A percentile compares a stretch with the other conserved stretches of the same genome.
Evolutionary conservation across 2,113 vertebrate genomes (phyloP).

Genomic region (Labeo catla): DNA sequence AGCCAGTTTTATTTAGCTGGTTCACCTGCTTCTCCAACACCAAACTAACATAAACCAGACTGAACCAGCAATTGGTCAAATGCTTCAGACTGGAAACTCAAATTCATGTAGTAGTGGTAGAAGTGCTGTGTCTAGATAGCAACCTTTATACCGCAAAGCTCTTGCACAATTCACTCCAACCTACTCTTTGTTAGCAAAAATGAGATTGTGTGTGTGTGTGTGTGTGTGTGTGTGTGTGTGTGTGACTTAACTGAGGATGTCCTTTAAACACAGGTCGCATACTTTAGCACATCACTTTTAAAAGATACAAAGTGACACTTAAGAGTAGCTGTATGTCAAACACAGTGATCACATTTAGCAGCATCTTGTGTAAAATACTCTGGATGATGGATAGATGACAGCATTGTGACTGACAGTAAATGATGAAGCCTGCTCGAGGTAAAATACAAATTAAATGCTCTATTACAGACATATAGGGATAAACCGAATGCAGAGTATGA

Average conservation of each 20-base stretch:
- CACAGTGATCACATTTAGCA: slow-evolving; percentile 6
- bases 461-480: slow-evolving; percentile 72
- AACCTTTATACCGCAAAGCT: neutral
- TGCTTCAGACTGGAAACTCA: neutral
- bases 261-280: neutral
- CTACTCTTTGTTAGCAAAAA: neutral
- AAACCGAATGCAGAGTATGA: slow-evolving; percentile 68
- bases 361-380: slow-evolving; percentile 37
- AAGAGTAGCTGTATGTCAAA: slow-evolving; percentile 4
- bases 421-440: slow-evolving; percentile 73
- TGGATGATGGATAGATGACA: slow-evolving; percentile 60
- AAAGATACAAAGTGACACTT: slow-evolving; percentile 11
- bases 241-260: neutral
- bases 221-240: no score
- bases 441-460: slow-evolving; percentile 71
- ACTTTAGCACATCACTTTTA: neutral
- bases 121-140: no score
- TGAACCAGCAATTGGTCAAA: neutral
- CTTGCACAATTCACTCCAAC: neutral
- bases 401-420: slow-evolving; percentile 65
- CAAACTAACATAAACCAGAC: neutral
- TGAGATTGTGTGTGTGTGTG: neutral
- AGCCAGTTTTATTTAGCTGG: neutral
- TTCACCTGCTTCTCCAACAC: neutral
- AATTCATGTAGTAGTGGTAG: neutral